Evolutionary conservation across 1,140 invertebrate genomes (phyloP).

Genomic region (Drosophila subobscura): DNA sequence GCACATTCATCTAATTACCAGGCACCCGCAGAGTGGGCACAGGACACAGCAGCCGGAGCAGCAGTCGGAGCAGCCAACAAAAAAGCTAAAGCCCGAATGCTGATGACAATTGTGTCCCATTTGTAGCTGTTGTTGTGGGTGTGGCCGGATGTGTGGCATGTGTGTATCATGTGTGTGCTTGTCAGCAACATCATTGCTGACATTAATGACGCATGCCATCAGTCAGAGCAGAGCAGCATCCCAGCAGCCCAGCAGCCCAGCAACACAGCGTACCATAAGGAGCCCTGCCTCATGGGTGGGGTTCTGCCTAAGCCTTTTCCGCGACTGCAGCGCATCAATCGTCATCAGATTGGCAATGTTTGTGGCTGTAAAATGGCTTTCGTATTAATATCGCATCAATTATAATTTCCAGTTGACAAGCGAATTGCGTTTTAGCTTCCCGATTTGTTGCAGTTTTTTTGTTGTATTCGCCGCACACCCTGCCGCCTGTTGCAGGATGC

Average conservation of each 20-base stretch:
- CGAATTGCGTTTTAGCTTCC: constrained; percentile 60
- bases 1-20: constrained; percentile 80
- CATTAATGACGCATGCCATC: constrained; percentile 79
- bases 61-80: constrained; percentile 18
- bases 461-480: background rate
- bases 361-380: constrained; percentile 36
- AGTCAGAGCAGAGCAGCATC: constrained; percentile 42
- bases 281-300: background rate
- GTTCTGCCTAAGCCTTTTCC: constrained; percentile 65
- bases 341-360: constrained; percentile 62
- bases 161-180: constrained; percentile 43
- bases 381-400: constrained; percentile 80
- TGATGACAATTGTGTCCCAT: constrained; percentile 74
- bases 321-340: constrained; percentile 75
- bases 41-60: constrained; percentile 22
- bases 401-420: constrained; percentile 74
- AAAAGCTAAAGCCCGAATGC: constrained; percentile 58
- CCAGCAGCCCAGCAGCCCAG: background rate
- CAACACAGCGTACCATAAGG: background rate
- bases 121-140: constrained; percentile 51
- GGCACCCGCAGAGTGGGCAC: constrained; percentile 60
- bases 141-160: constrained; percentile 6
- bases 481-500: constrained; percentile 18
- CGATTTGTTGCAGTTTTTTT: constrained; percentile 61
- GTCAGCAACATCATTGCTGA: constrained; percentile 73